A percentile compares a stretch with the other conserved stretches of the same genome.
Evolutionary conservation across 2,797 vertebrate species (phyloP).

Genomic region (Sciaenops ocellatus): DNA sequence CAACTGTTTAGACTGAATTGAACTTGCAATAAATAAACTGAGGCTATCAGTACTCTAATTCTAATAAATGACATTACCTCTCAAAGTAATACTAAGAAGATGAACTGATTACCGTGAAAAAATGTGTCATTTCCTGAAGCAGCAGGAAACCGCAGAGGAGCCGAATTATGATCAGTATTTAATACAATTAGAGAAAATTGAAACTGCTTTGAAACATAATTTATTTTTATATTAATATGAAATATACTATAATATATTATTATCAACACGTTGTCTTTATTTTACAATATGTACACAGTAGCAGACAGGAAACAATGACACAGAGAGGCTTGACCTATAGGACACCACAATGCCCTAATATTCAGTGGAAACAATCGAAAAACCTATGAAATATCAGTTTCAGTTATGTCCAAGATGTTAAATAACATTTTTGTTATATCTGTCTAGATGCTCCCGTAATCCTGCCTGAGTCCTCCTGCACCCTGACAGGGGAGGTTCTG

Average conservation of each 20-base stretch:
- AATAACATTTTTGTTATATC: background rate
- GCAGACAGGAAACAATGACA: background rate
- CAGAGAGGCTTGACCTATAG: background rate
- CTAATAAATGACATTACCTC: no score
- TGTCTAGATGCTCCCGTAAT: conserved; percentile 56
- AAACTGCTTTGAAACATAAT: no score
- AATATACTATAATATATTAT: no score
- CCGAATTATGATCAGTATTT: no score
- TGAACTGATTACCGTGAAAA: background rate
- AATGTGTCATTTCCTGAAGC: no score
- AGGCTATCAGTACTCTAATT: background rate
- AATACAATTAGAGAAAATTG: no score
- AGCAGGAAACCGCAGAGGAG: no score
- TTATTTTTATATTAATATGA: no score
- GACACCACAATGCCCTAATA: background rate
- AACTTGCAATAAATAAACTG: background rate
- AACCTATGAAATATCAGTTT: no score
- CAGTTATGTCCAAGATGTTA: background rate
- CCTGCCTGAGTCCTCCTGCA: conserved; percentile 56
- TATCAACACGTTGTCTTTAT: background rate
- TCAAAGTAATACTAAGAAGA: background rate
- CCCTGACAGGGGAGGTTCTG: conserved; percentile 12
- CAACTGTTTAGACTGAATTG: background rate
- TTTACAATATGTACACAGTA: background rate
- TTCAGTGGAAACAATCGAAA: no score